Percentiles rank a stretch among this genome's conserved stretches.
Conservation (phyloP, 2,113 vertebrate genomes). For the Cariama cristata region DNA sequence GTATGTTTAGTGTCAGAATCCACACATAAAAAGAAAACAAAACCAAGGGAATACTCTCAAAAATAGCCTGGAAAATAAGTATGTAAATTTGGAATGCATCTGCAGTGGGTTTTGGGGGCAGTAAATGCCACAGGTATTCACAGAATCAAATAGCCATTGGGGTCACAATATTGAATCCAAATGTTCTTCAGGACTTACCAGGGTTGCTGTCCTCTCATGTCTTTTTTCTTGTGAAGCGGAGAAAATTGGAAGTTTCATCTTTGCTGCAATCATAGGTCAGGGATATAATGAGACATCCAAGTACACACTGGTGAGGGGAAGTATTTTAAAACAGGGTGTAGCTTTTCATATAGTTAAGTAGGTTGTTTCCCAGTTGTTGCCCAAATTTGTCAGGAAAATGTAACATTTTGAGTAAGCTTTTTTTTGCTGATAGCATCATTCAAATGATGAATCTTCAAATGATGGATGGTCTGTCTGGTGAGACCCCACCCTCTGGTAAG, state of each 20-base stretch:
- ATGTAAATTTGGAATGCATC: background rate
- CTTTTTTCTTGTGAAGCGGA: background rate
- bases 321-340: background rate
- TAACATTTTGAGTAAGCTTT: background rate
- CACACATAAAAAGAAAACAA: background rate
- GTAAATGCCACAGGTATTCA: background rate
- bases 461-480: no score
- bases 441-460: background rate
- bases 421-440: background rate
- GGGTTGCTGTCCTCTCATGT: background rate
- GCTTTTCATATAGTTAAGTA: background rate
- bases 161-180: background rate
- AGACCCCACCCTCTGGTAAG: no score
- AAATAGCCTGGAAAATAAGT: background rate
- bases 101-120: background rate
- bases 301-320: background rate
- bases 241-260: background rate
- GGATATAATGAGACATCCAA: background rate
- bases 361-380: background rate
- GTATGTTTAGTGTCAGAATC: background rate
- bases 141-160: background rate
- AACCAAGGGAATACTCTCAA: background rate
- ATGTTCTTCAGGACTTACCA: background rate
- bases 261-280: rapidly evolving
- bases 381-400: background rate